phyloP scores from a whole-genome alignment of 2,113 vertebrate genomes.

The Amia ocellicauda region DNA sequence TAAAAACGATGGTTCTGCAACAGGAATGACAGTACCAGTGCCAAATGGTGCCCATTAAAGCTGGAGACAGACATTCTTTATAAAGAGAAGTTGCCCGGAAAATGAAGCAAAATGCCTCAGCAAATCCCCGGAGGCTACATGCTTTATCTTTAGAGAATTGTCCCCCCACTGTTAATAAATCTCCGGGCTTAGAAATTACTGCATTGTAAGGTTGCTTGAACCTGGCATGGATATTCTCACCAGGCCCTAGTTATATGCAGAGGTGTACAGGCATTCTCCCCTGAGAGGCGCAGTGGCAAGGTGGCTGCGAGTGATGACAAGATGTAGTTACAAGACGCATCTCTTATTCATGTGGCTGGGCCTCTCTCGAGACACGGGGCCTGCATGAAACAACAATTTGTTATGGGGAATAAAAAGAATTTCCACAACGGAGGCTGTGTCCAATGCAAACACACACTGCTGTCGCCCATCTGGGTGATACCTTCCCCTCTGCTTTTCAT shows the following conservation, averaged over 20 bases:
- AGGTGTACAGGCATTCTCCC: slow-evolving; percentile 24
- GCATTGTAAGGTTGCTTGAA: slow-evolving; percentile 53
- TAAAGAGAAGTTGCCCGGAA: background rate
- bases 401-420: slow-evolving; percentile 29
- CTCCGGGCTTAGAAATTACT: slow-evolving; percentile 41
- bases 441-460: slow-evolving; percentile 8
- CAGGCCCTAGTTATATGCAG: slow-evolving; percentile 37
- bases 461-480: background rate
- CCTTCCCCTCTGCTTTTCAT: no score
- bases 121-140: slow-evolving; percentile 37
- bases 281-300: slow-evolving; percentile 41
- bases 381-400: slow-evolving; percentile 52
- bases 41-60: slow-evolving; percentile 13
- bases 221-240: slow-evolving; percentile 46
- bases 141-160: slow-evolving; percentile 44
- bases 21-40: background rate
- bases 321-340: slow-evolving; percentile 57
- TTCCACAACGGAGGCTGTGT: slow-evolving; percentile 43
- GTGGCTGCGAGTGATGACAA: slow-evolving; percentile 43
- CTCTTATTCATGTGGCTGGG: slow-evolving; percentile 64
- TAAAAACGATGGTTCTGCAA: no score
- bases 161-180: slow-evolving; percentile 60
- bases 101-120: slow-evolving; percentile 33
- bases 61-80: background rate
- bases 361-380: slow-evolving; percentile 44